Percentiles rank a stretch among this genome's conserved stretches.
These are phyloP conservation scores for Leptinotarsa peninsularis DNA, from an alignment of 2,888 invertebrate genomes.

Conservation along the genomic window DNA sequence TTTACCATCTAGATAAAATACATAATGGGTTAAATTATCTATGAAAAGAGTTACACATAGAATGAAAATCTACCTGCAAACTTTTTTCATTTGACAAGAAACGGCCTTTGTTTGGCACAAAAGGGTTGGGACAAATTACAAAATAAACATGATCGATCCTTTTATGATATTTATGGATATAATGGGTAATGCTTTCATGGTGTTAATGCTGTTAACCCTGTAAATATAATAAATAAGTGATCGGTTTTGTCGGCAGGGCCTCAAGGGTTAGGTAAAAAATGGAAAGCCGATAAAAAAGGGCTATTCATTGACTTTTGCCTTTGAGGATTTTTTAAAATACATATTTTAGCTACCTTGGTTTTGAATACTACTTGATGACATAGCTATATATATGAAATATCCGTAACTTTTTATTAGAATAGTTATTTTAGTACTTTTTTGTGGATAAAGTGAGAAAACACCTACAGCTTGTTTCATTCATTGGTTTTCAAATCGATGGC, in stretches of 20 bases:
- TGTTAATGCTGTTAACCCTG: conserved; percentile 44
- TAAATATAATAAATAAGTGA: conserved; percentile 46
- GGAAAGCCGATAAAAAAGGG: conserved; percentile 26
- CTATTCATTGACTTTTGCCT: not conserved
- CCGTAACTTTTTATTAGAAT: no score
- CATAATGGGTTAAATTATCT: conserved; percentile 43
- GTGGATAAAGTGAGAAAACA: no score
- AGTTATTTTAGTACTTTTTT: no score
- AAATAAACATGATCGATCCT: conserved; percentile 57
- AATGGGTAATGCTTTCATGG: conserved; percentile 51
- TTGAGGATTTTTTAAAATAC: no score
- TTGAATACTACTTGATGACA: no score
- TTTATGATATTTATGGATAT: conserved; percentile 50
- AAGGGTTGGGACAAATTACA: conserved; percentile 56
- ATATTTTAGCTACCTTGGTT: no score
- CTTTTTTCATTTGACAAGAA: conserved; percentile 43
- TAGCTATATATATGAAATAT: no score
- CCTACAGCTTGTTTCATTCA: no score
- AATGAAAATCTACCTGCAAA: conserved; percentile 39
- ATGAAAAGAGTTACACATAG: conserved; percentile 47
- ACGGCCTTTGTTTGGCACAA: conserved; percentile 53
- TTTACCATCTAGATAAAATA: conserved; percentile 31
- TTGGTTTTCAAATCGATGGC: no score
- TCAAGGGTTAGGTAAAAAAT: conserved; percentile 38
- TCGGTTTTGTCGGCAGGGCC: conserved; percentile 20